Percentiles rank a stretch among this genome's conserved stretches.
Evolutionary conservation across 2,797 vertebrate genomes (phyloP).

Genomic region (Acrossocheilus fasciatus): DNA sequence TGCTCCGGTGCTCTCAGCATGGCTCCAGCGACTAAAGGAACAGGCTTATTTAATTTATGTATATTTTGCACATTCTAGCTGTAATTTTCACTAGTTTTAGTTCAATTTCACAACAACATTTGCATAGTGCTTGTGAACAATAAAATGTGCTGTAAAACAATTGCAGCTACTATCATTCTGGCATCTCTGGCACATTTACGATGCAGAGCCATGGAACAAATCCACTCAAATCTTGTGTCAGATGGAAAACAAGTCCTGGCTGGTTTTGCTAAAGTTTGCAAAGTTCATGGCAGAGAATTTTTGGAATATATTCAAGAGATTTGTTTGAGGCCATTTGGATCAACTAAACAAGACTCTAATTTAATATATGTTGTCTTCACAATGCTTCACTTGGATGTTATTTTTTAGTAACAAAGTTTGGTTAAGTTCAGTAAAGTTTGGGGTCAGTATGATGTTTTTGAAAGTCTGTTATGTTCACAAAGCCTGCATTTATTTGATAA

Average conservation of each 20-base stretch:
- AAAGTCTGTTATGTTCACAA: neutral
- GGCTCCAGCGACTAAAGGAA: neutral
- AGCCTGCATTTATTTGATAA: neutral
- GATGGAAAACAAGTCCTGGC: constrained; percentile 22
- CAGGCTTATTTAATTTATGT: neutral
- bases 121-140: neutral
- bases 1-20: neutral
- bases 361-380: constrained; percentile 3
- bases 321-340: constrained; percentile 19
- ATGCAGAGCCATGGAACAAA: neutral
- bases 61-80: neutral
- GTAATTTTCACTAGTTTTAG: neutral
- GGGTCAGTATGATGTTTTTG: neutral
- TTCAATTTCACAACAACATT: neutral
- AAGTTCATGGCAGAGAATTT: constrained; percentile 8
- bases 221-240: constrained; percentile 28
- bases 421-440: neutral
- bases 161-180: neutral
- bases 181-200: neutral
- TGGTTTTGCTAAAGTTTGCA: constrained; percentile 14
- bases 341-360: neutral
- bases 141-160: neutral
- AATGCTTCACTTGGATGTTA: neutral
- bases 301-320: constrained; percentile 1
- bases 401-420: neutral